Conservation (phyloP, 2,113 vertebrate species). For the Sylvicapra grimmia region DNA sequence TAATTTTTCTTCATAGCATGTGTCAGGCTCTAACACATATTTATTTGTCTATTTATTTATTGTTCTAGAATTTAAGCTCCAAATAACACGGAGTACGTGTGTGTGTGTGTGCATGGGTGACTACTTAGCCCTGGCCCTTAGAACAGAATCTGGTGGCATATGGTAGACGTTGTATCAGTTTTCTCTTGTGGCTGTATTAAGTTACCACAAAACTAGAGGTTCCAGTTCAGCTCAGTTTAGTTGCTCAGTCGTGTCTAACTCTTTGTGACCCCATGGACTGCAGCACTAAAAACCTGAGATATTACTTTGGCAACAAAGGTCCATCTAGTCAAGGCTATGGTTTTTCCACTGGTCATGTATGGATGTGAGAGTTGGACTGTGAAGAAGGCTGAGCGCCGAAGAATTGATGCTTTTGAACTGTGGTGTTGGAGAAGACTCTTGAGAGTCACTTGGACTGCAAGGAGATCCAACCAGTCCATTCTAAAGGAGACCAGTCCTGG, state of each 20-base stretch:
- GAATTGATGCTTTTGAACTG: too few species aligned
- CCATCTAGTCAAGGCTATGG: too few species aligned
- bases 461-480: too few species aligned
- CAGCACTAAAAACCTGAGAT: not conserved
- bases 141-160: not conserved
- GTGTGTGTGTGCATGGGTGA: not conserved
- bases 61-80: not conserved
- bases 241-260: not conserved
- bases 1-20: not conserved
- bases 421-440: too few species aligned
- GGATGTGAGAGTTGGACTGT: too few species aligned
- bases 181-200: not conserved
- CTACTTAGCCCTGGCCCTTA: not conserved
- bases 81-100: not conserved
- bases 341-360: too few species aligned
- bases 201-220: not conserved
- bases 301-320: too few species aligned
- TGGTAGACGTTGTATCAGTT: not conserved
- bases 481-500: too few species aligned
- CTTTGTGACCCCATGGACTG: not conserved
- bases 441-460: too few species aligned
- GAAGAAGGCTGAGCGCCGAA: too few species aligned
- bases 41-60: not conserved
- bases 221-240: not conserved
- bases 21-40: not conserved